Evolutionary conservation across 1,140 invertebrate species (phyloP), one percentile per base, ranked within the genome.

Genomic region (Zaprionus davidi): DNA sequence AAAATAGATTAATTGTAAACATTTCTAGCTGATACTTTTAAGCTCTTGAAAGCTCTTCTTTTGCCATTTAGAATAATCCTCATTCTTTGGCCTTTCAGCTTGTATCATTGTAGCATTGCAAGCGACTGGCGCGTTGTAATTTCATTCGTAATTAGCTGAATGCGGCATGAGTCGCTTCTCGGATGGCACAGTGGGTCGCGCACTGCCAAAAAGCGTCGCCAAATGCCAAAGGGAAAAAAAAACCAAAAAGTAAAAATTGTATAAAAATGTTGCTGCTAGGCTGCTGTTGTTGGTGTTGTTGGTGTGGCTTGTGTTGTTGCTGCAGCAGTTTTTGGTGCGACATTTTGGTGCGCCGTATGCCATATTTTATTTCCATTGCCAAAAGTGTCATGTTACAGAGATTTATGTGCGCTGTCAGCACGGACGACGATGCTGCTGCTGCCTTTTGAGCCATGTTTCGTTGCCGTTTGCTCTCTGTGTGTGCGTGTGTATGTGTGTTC

Each of bases 321-420:
- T 63, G 69, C 69, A 31, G 69, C 56, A 60, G 64, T 72, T 70
- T 66, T 69, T 86, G 84, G 84, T 88, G 84, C 84, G 82, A 90
- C 86, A 90, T 90, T 90, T 90, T 86, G 84, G 74, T 87, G 86
- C 79, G 74, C 55, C 82, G 82, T 80, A 90, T 90, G 81, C 91
- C 90, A 92, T 91, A 91, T 92, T 91, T 92, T 92, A 90, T 92
- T 92, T 90, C 85, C 84, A 92, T 90, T 92, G 91, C 90, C 88
- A 92, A 92, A 92, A 92, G 91, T 92, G 91, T 92, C 91, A 92
- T 92, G 91, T 92, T 91, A 88, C 88, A 79, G 81, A 91, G 91
- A 92, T 92, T 92, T 92, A 92, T 92, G 91, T 76, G 79, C 83
- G 74, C 86, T 87, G 87, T 87, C 83, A 91, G 57, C 62, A 71